Base-by-base conservation (phyloP, 2,888 invertebrate species). In the Chymomyza caudatula region DNA sequence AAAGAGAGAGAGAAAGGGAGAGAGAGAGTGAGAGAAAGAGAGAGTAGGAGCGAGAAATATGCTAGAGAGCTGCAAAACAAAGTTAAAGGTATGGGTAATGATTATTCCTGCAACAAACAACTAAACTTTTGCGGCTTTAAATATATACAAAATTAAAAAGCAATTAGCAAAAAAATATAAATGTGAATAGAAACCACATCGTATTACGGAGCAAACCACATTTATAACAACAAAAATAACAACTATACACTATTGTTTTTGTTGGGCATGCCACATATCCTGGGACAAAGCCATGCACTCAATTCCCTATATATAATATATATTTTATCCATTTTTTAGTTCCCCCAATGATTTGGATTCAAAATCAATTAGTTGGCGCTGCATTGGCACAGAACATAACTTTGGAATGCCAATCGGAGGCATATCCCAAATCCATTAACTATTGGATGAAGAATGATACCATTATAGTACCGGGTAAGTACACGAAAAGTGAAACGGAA, bases 331-430 rank as follows among this genome's bases (percentile, higher is more conserved):
- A 65, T 4, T 11, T 74, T 60, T 2, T 91, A 95, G 94, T 95
- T 91, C 93, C 94, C 42, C 94, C 94, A 63, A 94, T 94, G 93
- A 93, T 95, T 77, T 93, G 92, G 92, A 93, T 94, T 76, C 94
- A 93, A 83, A 94, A 94, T 91, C 94, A 94, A 90, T 91, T 94
- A 86, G 93, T 95, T 13, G 94, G 94, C 17, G 94, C 93, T 17
- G 92, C 92, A 72, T 91, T 92, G 73, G 93, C 93, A 42, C 93
- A 94, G 79, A 92, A 93, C 84, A 92, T 94, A 82, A 92, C 93
- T n/a, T 89, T 95, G 75, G 94, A 94, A 87, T 95, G 94, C 87
- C 92, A 93, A 86, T 94, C 94, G 56, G 94, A 94, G 89, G 94
- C 94, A 25, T 94, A 92, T 88, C 94, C 94, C 15, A 94, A 93